phyloP scores from a whole-genome alignment of 1,140 invertebrate species.

The Helicoverpa armigera region DNA sequence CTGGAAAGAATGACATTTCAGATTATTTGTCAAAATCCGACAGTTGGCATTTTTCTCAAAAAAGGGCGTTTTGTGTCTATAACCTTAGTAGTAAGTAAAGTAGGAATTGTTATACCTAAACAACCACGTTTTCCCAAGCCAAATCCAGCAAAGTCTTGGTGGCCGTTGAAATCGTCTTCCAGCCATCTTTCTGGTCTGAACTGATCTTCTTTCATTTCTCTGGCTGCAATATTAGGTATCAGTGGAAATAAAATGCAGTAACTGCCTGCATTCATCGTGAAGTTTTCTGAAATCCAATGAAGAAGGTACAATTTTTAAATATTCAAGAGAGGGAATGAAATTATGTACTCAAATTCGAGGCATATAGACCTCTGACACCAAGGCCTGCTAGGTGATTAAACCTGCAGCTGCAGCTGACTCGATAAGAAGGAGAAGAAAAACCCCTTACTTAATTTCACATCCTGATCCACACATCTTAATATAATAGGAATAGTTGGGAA shows the following conservation, averaged over 20 bases:
- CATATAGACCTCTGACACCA: no score
- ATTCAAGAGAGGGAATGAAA: no score
- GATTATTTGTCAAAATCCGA: no score
- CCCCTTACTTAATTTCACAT: conserved; percentile 55
- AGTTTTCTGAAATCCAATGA: conserved; percentile 9
- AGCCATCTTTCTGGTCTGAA: conserved; percentile 23
- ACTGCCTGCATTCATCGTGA: background rate
- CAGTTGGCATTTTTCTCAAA: no score
- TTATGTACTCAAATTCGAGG: no score
- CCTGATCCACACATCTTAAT: conserved; percentile 63
- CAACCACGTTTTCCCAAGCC: conserved; percentile 56
- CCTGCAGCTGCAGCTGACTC: background rate
- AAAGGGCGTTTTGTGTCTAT: no score
- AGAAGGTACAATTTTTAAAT: background rate
- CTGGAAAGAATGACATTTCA: conserved; percentile 26
- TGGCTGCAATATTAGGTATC: background rate
- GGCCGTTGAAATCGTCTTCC: background rate
- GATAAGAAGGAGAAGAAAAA: background rate
- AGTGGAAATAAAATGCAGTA: background rate
- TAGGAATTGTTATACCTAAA: conserved; percentile 48
- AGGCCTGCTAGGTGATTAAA: no score
- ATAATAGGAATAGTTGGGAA: conserved; percentile 88
- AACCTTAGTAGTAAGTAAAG: no score
- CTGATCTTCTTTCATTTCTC: background rate
- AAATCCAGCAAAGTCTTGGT: conserved; percentile 52